These are phyloP conservation scores for Dipodomys ordii DNA, from an alignment of 2,113 vertebrate species.

Conservation along the genomic window DNA sequence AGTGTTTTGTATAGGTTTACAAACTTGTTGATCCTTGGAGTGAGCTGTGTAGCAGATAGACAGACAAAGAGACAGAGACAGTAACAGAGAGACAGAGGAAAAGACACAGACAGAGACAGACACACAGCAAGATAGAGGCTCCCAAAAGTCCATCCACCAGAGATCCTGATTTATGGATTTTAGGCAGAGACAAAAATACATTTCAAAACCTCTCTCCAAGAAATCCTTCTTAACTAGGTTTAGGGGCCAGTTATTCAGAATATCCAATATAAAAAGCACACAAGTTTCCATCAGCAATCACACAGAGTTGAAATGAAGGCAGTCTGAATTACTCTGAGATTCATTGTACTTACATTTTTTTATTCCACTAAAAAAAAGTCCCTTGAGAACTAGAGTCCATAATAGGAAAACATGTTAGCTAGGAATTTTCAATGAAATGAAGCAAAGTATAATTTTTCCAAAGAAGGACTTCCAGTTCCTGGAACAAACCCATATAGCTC, in stretches of 20 bases:
- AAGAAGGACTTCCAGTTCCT: slow-evolving; percentile 61
- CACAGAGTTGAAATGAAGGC: not conserved
- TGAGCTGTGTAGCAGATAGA: not conserved
- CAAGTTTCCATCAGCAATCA: not conserved
- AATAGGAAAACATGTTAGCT: slow-evolving; percentile 49
- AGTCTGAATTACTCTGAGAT: not conserved
- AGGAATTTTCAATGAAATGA: slow-evolving; percentile 69
- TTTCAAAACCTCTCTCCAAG: not conserved
- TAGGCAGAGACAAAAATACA: not conserved
- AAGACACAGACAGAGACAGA: not conserved
- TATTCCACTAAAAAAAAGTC: slow-evolving; percentile 30
- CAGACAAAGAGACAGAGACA: not conserved
- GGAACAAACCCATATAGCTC: slow-evolving; percentile 6
- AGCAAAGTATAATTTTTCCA: slow-evolving; percentile 66
- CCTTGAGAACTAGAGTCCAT: slow-evolving; percentile 59
- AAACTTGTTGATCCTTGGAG: not conserved
- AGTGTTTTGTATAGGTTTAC: not conserved
- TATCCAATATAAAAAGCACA: not conserved
- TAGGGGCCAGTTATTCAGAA: not conserved
- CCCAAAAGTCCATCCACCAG: not conserved
- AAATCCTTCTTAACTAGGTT: not conserved
- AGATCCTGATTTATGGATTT: not conserved
- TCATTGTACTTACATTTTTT: slow-evolving; percentile 41
- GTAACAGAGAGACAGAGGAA: not conserved
- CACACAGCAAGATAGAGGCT: not conserved